Percentiles rank a stretch among this genome's conserved stretches.
Conservation (phyloP, 2,113 vertebrate species). For the Oncorhynchus masou region DNA sequence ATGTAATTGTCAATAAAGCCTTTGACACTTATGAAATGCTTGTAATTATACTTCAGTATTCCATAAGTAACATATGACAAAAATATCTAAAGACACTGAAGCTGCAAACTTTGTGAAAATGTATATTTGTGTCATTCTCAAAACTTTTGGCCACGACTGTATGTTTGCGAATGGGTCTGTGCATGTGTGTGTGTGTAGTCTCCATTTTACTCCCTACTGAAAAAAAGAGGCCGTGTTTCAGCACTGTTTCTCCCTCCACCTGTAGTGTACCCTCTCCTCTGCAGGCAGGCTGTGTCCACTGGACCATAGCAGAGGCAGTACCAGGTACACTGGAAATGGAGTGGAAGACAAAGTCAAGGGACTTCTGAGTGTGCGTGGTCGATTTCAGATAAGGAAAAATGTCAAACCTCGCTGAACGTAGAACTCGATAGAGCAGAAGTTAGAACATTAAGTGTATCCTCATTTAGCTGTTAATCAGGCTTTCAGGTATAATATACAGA, state of each 20-base stretch:
- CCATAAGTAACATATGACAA: too few relatives aligned
- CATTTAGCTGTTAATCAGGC: neutral
- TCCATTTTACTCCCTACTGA: neutral
- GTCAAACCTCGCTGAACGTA: neutral
- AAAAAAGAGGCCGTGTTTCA: neutral
- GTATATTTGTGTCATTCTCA: too few relatives aligned
- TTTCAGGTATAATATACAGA: neutral
- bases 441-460: neutral
- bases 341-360: neutral
- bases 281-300: neutral
- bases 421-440: neutral
- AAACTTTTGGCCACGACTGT: too few relatives aligned
- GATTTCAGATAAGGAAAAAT: neutral
- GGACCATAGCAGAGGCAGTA: neutral
- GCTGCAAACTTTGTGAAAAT: too few relatives aligned
- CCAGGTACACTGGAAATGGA: neutral
- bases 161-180: neutral
- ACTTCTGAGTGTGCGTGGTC: neutral
- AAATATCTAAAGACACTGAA: too few relatives aligned
- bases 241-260: too few relatives aligned
- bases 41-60: too few relatives aligned
- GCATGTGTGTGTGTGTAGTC: neutral
- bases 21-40: too few relatives aligned
- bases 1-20: too few relatives aligned
- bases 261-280: neutral